Conservation (phyloP, 1,140 invertebrate species). For the Zaprionus taronus region DNA sequence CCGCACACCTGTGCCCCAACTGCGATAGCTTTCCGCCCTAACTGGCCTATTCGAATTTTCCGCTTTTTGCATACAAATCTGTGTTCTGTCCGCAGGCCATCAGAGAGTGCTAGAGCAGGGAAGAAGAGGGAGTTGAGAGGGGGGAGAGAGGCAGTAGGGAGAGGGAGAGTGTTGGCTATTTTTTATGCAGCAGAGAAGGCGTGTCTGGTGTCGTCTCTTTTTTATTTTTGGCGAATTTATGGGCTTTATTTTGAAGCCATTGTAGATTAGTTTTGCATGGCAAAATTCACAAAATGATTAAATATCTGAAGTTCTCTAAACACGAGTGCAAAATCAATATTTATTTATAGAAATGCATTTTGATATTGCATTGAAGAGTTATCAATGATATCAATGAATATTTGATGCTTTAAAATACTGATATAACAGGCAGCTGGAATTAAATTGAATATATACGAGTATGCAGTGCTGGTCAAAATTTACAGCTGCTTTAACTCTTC, state of each 20-base stretch:
- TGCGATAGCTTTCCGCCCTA: not conserved
- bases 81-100: slow-evolving; percentile 62
- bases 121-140: not conserved
- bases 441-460: not conserved
- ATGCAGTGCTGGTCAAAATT: no score
- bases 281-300: slow-evolving; percentile 71
- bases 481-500: no score
- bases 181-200: slow-evolving; percentile 48
- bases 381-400: not conserved
- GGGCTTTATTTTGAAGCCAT: slow-evolving; percentile 60
- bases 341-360: slow-evolving; percentile 15
- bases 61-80: slow-evolving; percentile 64
- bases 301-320: slow-evolving; percentile 41
- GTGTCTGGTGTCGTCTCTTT: slow-evolving; percentile 23
- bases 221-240: slow-evolving; percentile 61
- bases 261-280: slow-evolving; percentile 70
- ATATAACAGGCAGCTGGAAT: not conserved
- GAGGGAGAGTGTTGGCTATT: slow-evolving; percentile 33
- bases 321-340: slow-evolving; percentile 34
- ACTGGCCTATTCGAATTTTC: slow-evolving; percentile 46
- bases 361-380: not conserved
- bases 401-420: not conserved
- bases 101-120: slow-evolving; percentile 13
- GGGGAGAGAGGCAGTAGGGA: no score
- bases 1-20: slow-evolving; percentile 34